Conservation (phyloP, 2,797 vertebrate species). For the Gobio occitaniae region DNA sequence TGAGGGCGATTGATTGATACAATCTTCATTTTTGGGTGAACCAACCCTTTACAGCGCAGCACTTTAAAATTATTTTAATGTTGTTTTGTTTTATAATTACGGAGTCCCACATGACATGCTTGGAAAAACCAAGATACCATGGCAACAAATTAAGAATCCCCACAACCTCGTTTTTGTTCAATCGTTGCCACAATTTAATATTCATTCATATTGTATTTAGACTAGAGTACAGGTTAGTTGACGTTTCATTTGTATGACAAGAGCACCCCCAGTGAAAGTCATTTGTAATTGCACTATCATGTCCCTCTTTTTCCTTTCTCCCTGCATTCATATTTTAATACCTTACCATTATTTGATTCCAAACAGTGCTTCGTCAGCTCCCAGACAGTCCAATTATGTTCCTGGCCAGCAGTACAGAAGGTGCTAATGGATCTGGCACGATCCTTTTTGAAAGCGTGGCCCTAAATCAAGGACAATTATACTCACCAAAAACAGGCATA, state of each 20-base stretch:
- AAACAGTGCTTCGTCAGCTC: conserved; percentile 56
- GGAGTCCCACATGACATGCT: not conserved
- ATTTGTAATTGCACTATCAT: too few species aligned
- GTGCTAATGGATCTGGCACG: conserved; percentile 54
- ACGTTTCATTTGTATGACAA: conserved; percentile 2
- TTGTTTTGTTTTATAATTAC: too few species aligned
- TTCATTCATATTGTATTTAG: not conserved
- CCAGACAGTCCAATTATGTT: conserved; percentile 76
- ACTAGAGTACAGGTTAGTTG: not conserved
- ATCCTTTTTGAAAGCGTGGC: conserved; percentile 71
- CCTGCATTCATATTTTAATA: conserved; percentile 1
- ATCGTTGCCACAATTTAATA: not conserved
- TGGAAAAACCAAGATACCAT: not conserved
- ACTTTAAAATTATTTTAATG: not conserved
- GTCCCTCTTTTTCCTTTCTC: not conserved
- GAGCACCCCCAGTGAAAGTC: conserved; percentile 47
- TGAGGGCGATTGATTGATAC: too few species aligned
- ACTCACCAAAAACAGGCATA: conserved; percentile 75
- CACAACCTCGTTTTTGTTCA: not conserved
- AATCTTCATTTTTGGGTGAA: too few species aligned
- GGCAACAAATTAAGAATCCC: not conserved
- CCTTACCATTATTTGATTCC: conserved; percentile 16
- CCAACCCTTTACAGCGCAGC: not conserved
- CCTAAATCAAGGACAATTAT: conserved; percentile 75
- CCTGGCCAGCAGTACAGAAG: conserved; percentile 68